Evolutionary conservation across 2,797 vertebrate species (phyloP).

Genomic region (Phylloscopus collybita): DNA sequence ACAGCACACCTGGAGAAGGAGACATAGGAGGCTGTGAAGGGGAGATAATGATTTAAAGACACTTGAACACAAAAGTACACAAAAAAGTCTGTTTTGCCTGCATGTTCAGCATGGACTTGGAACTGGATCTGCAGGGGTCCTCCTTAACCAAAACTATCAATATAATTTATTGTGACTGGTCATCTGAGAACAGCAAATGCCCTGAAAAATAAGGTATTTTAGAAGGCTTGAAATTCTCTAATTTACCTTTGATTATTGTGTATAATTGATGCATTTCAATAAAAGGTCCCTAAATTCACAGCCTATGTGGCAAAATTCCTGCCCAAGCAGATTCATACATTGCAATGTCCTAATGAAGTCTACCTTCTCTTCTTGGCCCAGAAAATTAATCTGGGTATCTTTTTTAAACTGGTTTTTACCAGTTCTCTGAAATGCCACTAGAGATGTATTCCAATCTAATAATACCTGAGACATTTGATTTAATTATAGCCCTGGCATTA

Average conservation of each 20-base stretch:
- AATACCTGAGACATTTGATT: background rate
- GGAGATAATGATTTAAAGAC: background rate
- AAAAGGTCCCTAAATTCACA: background rate
- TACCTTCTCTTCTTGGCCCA: background rate
- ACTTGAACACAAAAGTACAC: background rate
- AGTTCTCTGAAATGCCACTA: background rate
- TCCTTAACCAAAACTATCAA: background rate
- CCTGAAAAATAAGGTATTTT: background rate
- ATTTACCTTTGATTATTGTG: background rate
- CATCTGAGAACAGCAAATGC: background rate
- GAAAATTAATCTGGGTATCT: background rate
- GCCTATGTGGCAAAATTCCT: background rate
- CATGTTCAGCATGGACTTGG: background rate
- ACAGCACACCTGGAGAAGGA: background rate
- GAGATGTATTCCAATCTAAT: background rate
- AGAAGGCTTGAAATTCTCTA: background rate
- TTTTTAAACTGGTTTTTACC: background rate
- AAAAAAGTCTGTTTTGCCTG: background rate
- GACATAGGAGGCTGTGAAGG: background rate
- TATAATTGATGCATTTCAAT: background rate
- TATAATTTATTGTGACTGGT: background rate
- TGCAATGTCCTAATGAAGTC: background rate
- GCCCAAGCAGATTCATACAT: background rate
- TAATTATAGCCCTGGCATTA: background rate
- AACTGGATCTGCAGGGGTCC: background rate